These are phyloP conservation scores for Andrena hattorfiana DNA, from an alignment of 2,888 invertebrate genomes.

Conservation along the genomic window DNA sequence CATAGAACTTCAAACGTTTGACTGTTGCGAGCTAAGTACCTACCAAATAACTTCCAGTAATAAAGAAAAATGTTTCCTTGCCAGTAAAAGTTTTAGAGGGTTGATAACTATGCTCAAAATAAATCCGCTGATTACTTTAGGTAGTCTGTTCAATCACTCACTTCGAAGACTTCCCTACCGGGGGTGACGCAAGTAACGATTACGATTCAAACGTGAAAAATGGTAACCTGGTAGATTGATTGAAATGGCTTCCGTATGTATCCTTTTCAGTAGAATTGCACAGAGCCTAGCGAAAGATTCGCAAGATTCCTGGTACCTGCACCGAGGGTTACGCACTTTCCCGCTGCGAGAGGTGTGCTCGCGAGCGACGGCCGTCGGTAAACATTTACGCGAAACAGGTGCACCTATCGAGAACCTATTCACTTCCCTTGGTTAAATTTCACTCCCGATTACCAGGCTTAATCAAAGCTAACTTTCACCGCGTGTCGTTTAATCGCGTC, in stretches of 20 bases:
- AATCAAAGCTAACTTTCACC: neutral
- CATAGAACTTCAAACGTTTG: no score
- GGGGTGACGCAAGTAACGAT: no score
- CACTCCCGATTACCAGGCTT: neutral
- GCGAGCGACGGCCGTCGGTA: slow-evolving; percentile 80
- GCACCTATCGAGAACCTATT: slow-evolving; percentile 56
- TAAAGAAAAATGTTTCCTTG: no score
- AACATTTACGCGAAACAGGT: slow-evolving; percentile 75
- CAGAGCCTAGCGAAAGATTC: neutral
- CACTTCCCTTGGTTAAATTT: slow-evolving; percentile 11
- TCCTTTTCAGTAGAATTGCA: neutral
- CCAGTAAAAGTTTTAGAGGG: no score
- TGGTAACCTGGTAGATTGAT: no score
- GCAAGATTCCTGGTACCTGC: neutral
- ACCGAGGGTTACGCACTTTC: neutral
- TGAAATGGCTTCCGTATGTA: neutral
- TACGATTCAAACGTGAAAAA: no score
- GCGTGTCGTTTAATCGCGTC: neutral
- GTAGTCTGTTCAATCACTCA: no score
- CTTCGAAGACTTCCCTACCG: no score
- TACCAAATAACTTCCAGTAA: no score
- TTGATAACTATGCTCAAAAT: no score
- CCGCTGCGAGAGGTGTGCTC: slow-evolving; percentile 16
- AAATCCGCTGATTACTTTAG: no score
- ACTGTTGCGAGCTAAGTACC: no score